Conservation (phyloP, 1,140 invertebrate species). For the Solenopsis fugax region DNA sequence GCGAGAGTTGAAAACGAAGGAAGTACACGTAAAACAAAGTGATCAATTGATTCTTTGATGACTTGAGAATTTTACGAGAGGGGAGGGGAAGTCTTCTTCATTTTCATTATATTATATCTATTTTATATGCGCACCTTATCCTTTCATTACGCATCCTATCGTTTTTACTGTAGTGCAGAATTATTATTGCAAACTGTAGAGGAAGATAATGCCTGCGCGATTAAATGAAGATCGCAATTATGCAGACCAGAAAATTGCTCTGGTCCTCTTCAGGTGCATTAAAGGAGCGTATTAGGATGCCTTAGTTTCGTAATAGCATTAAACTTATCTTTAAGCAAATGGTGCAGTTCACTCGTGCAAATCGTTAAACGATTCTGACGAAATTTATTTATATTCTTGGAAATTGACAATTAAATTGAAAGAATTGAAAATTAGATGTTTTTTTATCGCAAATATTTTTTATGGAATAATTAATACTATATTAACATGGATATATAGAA, state of each 20-base stretch:
- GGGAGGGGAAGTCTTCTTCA: background rate
- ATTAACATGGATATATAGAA: background rate
- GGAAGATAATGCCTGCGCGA: constrained; percentile 33
- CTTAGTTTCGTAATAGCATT: constrained; percentile 27
- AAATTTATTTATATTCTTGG: constrained; percentile 6
- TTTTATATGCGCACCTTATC: background rate
- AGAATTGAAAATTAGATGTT: background rate
- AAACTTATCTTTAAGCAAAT: constrained; percentile 36
- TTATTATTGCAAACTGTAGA: constrained; percentile 40
- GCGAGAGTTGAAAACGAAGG: constrained; percentile 46
- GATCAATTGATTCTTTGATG: background rate
- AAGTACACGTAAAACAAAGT: constrained; percentile 46
- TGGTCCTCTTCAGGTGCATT: constrained; percentile 17
- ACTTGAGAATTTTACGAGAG: constrained; percentile 26
- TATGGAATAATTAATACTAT: background rate
- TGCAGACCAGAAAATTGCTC: background rate
- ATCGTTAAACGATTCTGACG: background rate
- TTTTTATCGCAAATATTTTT: background rate
- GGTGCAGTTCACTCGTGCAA: constrained; percentile 10
- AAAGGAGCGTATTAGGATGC: constrained; percentile 8
- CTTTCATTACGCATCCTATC: constrained; percentile 42
- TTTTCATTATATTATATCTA: background rate
- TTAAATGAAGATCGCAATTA: constrained; percentile 27
- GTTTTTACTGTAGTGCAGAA: constrained; percentile 20
- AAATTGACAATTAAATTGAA: background rate